A percentile compares a stretch with the other conserved stretches of the same genome.
These are phyloP conservation scores for Nowickia ferox DNA, from an alignment of 2,888 invertebrate genomes.

Conservation along the genomic window DNA sequence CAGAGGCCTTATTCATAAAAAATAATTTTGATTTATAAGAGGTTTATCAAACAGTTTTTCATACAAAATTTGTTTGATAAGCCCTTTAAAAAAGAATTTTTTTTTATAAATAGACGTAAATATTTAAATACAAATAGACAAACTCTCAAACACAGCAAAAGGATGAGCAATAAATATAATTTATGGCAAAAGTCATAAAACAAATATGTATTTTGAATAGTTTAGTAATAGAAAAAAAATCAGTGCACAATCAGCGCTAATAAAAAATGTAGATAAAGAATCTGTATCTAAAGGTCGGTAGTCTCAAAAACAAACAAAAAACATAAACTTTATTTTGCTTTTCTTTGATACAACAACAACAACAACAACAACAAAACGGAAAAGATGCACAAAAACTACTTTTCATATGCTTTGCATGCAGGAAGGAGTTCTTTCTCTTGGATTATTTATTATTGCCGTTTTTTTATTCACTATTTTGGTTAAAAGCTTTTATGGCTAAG, in stretches of 20 bases:
- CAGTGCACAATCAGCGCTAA: slow-evolving; percentile 26
- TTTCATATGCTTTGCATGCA: neutral
- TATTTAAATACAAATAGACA: slow-evolving; percentile 28
- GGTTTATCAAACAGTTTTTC: too few species aligned
- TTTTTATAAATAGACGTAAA: neutral
- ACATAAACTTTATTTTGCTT: slow-evolving; percentile 22
- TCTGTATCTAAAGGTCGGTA: slow-evolving; percentile 38
- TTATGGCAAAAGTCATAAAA: slow-evolving; percentile 53
- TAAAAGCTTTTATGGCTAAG: slow-evolving; percentile 44
- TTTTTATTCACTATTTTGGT: slow-evolving; percentile 35
- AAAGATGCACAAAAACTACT: slow-evolving; percentile 25
- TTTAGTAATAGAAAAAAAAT: slow-evolving; percentile 39
- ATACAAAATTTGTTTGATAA: too few species aligned
- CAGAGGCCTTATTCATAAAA: too few species aligned
- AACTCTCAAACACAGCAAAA: neutral
- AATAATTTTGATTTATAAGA: too few species aligned
- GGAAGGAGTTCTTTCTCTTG: slow-evolving; percentile 37
- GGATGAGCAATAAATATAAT: slow-evolving; percentile 36
- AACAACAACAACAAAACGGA: neutral
- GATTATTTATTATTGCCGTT: slow-evolving; percentile 38
- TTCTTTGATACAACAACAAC: slow-evolving; percentile 2
- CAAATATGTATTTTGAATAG: slow-evolving; percentile 56
- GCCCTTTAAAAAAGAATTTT: too few species aligned
- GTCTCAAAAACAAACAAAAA: slow-evolving; percentile 52
- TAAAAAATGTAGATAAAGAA: neutral